Evolutionary conservation across 2,113 vertebrate species (phyloP).

Genomic region (Gallinago media): DNA sequence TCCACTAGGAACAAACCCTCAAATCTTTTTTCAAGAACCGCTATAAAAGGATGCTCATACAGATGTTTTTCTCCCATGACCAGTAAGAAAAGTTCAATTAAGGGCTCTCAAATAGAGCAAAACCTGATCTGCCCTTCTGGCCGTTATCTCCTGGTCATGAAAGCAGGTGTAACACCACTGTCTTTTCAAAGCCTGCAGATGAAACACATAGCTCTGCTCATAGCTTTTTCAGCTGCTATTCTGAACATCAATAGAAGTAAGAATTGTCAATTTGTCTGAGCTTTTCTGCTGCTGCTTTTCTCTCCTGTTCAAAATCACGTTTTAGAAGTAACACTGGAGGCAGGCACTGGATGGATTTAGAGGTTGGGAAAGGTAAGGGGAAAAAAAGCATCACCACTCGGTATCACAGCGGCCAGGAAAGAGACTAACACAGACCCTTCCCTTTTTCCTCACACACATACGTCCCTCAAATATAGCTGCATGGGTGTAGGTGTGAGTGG

Average conservation of each 20-base stretch:
- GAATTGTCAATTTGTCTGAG: conserved; percentile 26
- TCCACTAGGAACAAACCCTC: background rate
- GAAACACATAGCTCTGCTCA: background rate
- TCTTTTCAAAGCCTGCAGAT: conserved; percentile 26
- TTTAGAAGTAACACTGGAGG: conserved; percentile 34
- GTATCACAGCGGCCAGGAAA: background rate
- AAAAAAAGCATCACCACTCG: background rate
- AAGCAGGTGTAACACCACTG: background rate
- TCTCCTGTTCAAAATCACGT: background rate
- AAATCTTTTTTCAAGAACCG: conserved; percentile 13
- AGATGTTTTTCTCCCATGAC: background rate
- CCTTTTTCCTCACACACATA: background rate
- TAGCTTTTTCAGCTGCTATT: background rate
- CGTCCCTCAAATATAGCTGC: background rate
- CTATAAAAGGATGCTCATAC: background rate
- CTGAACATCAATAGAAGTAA: conserved; percentile 14
- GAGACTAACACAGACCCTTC: background rate
- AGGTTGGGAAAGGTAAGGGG: background rate
- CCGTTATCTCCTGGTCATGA: background rate
- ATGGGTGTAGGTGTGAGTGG: fast-evolving
- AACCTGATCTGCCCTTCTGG: background rate
- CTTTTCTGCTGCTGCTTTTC: conserved; percentile 4
- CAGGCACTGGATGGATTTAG: background rate
- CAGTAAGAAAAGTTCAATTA: conserved; percentile 8
- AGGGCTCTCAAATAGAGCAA: background rate